Evolutionary conservation across 2,888 invertebrate species (phyloP), one percentile per base, ranked within the genome.

Genomic region (Lydus trimaculatus): DNA sequence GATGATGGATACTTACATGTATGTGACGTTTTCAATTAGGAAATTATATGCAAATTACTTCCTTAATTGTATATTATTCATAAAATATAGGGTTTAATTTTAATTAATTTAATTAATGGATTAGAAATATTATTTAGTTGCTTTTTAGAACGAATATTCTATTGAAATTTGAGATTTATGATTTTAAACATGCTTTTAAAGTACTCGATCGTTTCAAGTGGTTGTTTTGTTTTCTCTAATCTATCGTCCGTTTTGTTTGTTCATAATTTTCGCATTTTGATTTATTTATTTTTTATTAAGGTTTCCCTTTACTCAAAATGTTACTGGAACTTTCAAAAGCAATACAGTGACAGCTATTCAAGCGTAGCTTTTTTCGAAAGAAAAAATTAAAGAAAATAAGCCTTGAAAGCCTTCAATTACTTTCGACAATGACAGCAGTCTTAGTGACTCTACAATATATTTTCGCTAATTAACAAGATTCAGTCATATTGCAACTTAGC

Each of bases 21-120:
- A 61, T 58, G 13, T 39, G 61, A 20, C 58, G 58, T 66, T 43
- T 7, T 6, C 39, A 66, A 66, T 62, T 66, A 66, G 66, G 66
- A 66, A 66, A 66, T 63, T 66, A 63, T 63, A 61, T 58, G 58
- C 31, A 66, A 66, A 66, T 66, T 66, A 63, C 66, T 66, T 66
- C 62, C 66, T 63, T 59, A 13, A 31, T 43, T 59, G 31, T 59
- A 66, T 48, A 48, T 20, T 20, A 48, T 13, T 36, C 31, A 31
- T 31, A 7, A n/a, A 7, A 31, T 31, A 31, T 15, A 36, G 36
- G 15, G 36, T 36, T 15, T 5, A 13, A 15, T 13, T 61, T 66
- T 66, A 62, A 62, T 63, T 66, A 66, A 66, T 62, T 52, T 63
- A 66, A 43, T 63, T 66, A 66, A 48, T 48, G n/a, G n/a, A 20